Evolutionary conservation across 2,888 invertebrate genomes (phyloP), one percentile per base, ranked within the genome.

Genomic region (Catonia carolina): DNA sequence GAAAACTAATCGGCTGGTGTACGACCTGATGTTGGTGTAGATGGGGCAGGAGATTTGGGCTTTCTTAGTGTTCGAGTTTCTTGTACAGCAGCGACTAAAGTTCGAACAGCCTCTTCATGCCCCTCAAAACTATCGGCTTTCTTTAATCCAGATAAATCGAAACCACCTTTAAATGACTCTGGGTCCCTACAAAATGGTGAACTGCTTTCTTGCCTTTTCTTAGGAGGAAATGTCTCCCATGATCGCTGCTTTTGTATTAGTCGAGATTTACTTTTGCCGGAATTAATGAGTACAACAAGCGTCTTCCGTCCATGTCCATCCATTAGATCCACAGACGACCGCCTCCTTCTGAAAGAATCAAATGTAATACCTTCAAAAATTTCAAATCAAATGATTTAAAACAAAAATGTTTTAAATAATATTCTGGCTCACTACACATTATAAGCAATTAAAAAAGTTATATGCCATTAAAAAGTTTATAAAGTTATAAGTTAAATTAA

Each of bases 41-140:
- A 53, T 1, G 58, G 58, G 4, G 58, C 54, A 4, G 53, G 60
- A 12, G 61, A 51, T 51, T 64, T 64, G 3, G 64, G 68, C 52
- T 68, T 69, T 45, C 68, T 62, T 49, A 76, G 81, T 64, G 79
- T 75, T 55, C 81, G 71, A 1, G 79, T 82, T 68, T 83, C 82
- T 65, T 83, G 82, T 0, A 83, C 83, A 42, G 82, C 83, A 3
- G 82, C 82, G 4, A 83, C 83, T 51, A 83, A 70, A 27, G 81
- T 81, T 59, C 82, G 75, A 1, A 83, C 83, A 1, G 83, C 82
- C 66, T 83, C 82, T 70, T 83, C 83, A 69, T 83, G 83, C 1
- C 83, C 83, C 68, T 83, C 83, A 66, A 83, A 83, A 66, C 82
- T 83, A 65, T 83, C 83, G 1, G 82, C 80, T 66, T 82, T 82